These are phyloP conservation scores for Porites lobata DNA, from an alignment of 92 coral and sea anemone genomes.

Conservation along the genomic window DNA sequence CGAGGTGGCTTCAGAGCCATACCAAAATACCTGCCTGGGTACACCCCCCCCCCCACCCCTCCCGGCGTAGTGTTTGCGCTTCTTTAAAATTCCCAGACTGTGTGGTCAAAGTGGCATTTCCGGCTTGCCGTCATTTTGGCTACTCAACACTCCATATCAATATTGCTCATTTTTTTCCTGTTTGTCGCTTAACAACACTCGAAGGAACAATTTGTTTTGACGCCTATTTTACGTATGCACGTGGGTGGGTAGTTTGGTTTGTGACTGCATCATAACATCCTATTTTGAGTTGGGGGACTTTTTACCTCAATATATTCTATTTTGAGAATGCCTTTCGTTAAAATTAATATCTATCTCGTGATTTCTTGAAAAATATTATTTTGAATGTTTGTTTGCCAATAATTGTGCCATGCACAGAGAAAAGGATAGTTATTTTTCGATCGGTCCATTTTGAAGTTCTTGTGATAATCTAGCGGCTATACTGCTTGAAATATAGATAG, in stretches of 20 bases:
- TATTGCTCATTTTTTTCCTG: not conserved
- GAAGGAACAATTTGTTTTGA: not conserved
- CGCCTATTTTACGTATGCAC: not conserved
- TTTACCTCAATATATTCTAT: not conserved
- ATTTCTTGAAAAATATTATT: not conserved
- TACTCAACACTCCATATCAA: no score
- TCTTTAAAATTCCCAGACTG: not conserved
- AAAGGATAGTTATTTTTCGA: not conserved
- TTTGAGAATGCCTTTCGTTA: not conserved
- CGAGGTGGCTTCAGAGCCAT: no score
- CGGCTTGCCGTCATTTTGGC: slow-evolving; percentile 8
- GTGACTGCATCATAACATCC: not conserved
- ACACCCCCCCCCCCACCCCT: no score
- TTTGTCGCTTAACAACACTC: not conserved
- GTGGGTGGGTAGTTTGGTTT: not conserved
- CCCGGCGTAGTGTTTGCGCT: no score
- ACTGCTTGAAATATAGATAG: no score
- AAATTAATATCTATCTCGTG: not conserved
- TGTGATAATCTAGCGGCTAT: no score
- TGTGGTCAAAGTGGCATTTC: slow-evolving; percentile 4
- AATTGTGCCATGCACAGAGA: not conserved
- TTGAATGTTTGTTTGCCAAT: slow-evolving; percentile 16
- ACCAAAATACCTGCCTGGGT: no score
- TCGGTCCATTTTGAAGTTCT: not conserved
- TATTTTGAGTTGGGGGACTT: not conserved